Evolutionary conservation across 2,888 invertebrate species (phyloP).

Genomic region (Acleris holmiana): DNA sequence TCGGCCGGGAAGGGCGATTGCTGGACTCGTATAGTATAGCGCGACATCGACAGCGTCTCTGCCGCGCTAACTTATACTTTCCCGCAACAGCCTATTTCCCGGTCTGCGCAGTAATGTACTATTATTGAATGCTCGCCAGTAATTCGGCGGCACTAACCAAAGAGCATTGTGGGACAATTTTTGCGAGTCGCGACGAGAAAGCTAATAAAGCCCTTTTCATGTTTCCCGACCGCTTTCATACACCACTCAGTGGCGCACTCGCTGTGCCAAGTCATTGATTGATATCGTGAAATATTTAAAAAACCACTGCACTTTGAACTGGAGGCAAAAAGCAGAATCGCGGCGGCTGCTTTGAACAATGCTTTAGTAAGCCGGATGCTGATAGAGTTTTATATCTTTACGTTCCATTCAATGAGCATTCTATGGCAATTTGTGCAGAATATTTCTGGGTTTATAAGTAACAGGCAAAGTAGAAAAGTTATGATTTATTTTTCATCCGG

Average conservation of each 20-base stretch:
- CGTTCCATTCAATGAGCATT: not conserved
- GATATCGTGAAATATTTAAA: slow-evolving; percentile 23
- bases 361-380: slow-evolving; percentile 17
- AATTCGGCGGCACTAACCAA: slow-evolving; percentile 30
- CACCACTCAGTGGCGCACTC: slow-evolving; percentile 11
- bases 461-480: no score
- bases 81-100: no score
- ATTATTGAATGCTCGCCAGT: slow-evolving; percentile 46
- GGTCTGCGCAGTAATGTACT: no score
- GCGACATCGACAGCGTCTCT: no score
- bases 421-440: no score
- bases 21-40: no score
- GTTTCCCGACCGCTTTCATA: slow-evolving; percentile 53
- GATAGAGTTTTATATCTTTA: slow-evolving; percentile 10
- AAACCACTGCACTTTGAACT: slow-evolving; percentile 33
- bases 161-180: slow-evolving; percentile 47
- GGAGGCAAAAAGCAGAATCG: slow-evolving; percentile 6
- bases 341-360: slow-evolving; percentile 12
- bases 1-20: no score
- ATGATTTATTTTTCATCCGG: no score
- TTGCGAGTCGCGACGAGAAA: slow-evolving; percentile 59
- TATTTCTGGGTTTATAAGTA: no score
- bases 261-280: slow-evolving; percentile 25
- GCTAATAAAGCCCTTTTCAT: slow-evolving; percentile 67
- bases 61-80: no score